These are phyloP conservation scores for Steinernema feltiae DNA, from an alignment of 1,140 invertebrate genomes.

Conservation along the genomic window DNA sequence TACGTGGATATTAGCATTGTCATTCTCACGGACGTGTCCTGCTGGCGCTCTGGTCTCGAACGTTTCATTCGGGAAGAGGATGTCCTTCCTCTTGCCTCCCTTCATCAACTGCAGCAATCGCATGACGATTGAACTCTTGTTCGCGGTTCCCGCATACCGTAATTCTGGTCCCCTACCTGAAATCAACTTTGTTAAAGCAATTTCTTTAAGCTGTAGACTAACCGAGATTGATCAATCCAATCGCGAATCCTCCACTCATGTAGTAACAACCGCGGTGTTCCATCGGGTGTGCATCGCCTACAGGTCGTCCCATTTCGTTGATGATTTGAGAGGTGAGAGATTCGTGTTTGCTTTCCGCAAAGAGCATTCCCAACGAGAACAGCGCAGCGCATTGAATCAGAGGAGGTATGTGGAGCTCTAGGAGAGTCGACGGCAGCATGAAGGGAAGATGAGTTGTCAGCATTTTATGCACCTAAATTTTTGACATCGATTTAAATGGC, in stretches of 20 bases:
- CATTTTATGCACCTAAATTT: background rate
- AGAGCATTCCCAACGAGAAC: constrained; percentile 1
- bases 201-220: too few species aligned
- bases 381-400: constrained; percentile 9
- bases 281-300: background rate
- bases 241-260: constrained; percentile 10
- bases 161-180: background rate
- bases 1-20: constrained; percentile 10
- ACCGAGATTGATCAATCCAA: constrained; percentile 14
- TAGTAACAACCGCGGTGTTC: background rate
- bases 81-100: background rate
- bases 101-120: background rate
- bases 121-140: background rate
- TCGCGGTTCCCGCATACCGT: background rate
- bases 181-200: background rate
- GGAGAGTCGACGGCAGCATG: background rate
- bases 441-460: constrained; percentile 12
- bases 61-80: background rate
- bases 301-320: constrained; percentile 14
- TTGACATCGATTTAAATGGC: background rate
- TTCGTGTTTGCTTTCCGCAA: background rate
- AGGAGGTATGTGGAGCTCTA: constrained; percentile 2
- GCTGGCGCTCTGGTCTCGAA: background rate
- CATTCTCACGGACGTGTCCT: background rate
- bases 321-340: background rate